Percentiles rank a stretch among this genome's conserved stretches.
phyloP scores from a whole-genome alignment of 2,113 vertebrate genomes.

The Isurus oxyrinchus region DNA sequence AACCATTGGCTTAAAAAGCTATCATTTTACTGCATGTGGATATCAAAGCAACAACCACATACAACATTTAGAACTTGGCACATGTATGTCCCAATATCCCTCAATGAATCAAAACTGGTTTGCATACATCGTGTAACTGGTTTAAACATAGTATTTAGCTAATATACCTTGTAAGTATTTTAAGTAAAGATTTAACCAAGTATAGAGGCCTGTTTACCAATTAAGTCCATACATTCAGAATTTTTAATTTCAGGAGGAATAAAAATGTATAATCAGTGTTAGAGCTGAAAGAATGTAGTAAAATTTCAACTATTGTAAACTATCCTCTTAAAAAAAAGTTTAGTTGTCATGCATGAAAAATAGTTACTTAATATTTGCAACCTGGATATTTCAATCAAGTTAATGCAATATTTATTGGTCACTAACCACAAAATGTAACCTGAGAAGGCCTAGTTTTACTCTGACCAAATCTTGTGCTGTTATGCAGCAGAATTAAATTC shows the following conservation, averaged over 20 bases:
- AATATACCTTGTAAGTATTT: not conserved
- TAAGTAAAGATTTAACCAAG: not conserved
- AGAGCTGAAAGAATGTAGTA: not conserved
- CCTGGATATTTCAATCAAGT: not conserved
- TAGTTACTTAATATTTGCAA: not conserved
- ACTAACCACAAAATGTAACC: not conserved
- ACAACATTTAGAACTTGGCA: not conserved
- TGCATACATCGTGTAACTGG: not conserved
- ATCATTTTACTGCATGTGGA: not conserved
- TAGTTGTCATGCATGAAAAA: not conserved
- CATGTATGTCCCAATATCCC: not conserved
- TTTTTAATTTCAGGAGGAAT: not conserved
- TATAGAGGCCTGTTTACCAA: not conserved
- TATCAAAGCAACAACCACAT: not conserved
- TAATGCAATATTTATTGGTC: not conserved
- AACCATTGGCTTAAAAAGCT: not conserved
- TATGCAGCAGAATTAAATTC: not conserved
- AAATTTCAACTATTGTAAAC: not conserved
- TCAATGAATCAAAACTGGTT: not conserved
- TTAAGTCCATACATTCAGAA: not conserved
- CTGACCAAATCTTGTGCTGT: not conserved
- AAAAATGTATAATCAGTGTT: not conserved
- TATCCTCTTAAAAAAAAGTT: not conserved
- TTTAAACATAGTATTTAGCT: not conserved
- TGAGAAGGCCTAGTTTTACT: not conserved